Evolutionary conservation across 2,797 vertebrate species (phyloP).

Genomic region (Tauraco hartlaubi): DNA sequence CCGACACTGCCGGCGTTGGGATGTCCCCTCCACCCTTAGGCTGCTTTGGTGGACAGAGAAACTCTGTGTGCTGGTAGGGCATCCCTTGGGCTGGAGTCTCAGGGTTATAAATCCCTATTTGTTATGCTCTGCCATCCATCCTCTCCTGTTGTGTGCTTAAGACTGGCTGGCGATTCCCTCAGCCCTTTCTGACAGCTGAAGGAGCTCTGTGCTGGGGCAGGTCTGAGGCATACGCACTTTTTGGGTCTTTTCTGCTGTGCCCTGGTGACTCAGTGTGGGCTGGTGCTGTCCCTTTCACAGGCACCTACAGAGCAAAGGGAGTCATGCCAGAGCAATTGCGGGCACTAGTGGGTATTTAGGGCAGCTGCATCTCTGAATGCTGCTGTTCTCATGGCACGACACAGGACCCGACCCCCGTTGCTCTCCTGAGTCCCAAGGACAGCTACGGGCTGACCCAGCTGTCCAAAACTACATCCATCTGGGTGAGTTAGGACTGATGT

Average conservation of each 20-base stretch:
- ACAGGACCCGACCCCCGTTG: accelerated
- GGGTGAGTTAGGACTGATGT: neutral
- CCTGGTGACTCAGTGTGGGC: neutral
- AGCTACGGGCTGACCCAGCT: neutral
- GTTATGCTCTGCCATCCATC: neutral
- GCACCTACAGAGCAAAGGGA: neutral
- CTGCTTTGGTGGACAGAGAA: neutral
- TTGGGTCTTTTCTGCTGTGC: neutral
- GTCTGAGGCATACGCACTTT: neutral
- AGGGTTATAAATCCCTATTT: neutral
- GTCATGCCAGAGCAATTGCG: neutral
- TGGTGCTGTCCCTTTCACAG: neutral
- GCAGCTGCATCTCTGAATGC: neutral
- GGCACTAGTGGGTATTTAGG: neutral
- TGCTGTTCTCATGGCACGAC: neutral
- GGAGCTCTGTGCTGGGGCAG: neutral
- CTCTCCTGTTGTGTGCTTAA: neutral
- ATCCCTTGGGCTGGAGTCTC: neutral
- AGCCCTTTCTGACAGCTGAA: neutral
- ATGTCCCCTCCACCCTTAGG: neutral
- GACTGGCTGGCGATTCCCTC: accelerated
- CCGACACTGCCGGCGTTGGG: accelerated
- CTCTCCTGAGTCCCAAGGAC: neutral
- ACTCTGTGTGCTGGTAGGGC: neutral
- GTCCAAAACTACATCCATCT: neutral